These are phyloP conservation scores for Lasioglossum pauxillum DNA, from an alignment of 2,888 invertebrate species.

Conservation along the genomic window DNA sequence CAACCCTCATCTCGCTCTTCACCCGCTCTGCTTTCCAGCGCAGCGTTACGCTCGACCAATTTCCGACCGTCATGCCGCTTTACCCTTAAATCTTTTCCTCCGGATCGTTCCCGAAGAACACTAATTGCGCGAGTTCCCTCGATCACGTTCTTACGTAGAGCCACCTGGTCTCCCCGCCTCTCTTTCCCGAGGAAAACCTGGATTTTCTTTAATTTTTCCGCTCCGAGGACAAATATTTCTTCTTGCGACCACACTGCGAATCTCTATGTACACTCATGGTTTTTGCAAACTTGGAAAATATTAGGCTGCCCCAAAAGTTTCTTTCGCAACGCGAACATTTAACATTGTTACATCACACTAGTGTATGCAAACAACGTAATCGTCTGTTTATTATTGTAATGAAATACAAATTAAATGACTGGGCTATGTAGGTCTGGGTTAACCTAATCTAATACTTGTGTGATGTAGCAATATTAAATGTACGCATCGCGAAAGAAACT, in stretches of 20 bases:
- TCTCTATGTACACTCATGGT: background rate
- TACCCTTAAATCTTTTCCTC: slow-evolving; percentile 32
- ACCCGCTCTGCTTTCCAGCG: slow-evolving; percentile 26
- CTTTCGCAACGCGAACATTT: too few species aligned
- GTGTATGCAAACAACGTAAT: too few species aligned
- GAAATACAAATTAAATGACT: too few species aligned
- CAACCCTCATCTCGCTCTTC: slow-evolving; percentile 30
- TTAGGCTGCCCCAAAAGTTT: too few species aligned
- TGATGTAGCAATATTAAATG: too few species aligned
- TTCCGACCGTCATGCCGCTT: slow-evolving; percentile 31
- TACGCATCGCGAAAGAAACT: too few species aligned
- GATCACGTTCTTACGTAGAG: slow-evolving; percentile 36
- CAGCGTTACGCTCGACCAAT: slow-evolving; percentile 50
- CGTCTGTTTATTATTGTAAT: too few species aligned
- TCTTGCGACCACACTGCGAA: background rate
- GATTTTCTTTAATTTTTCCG: background rate
- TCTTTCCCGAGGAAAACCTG: background rate
- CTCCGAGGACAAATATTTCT: background rate
- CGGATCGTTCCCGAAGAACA: slow-evolving; percentile 26
- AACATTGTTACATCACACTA: too few species aligned
- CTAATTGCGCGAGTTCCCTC: slow-evolving; percentile 50
- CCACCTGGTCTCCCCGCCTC: background rate
- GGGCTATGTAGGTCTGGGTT: too few species aligned
- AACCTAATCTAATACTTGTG: too few species aligned
- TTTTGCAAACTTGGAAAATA: background rate